Percentiles rank a stretch among this genome's conserved stretches.
Conservation (phyloP, 2,888 invertebrate species). For the Cepaea hortensis region DNA sequence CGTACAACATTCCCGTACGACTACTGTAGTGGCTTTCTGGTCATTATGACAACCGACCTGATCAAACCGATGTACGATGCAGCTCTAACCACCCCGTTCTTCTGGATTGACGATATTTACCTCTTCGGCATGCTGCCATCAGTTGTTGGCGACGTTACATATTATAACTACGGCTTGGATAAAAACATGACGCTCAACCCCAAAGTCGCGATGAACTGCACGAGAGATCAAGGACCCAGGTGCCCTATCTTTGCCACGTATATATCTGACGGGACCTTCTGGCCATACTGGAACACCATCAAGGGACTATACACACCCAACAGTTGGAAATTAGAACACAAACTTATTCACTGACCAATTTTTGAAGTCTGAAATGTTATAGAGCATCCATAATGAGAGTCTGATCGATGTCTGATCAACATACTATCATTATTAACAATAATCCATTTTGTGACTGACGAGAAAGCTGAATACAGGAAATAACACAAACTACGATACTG, state of each 20-base stretch:
- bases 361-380: not conserved
- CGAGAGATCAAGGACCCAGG: not conserved
- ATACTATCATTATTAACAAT: too few species aligned
- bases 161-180: slow-evolving; percentile 39
- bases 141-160: slow-evolving; percentile 44
- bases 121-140: slow-evolving; percentile 51
- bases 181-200: slow-evolving; percentile 33
- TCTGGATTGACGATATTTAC: slow-evolving; percentile 54
- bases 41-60: slow-evolving; percentile 48
- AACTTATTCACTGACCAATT: slow-evolving; percentile 16
- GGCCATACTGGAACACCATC: slow-evolving; percentile 33
- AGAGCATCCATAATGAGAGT: not conserved
- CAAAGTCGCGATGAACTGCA: slow-evolving; percentile 34
- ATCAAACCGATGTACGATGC: slow-evolving; percentile 43
- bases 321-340: slow-evolving; percentile 24
- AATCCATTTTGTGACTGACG: too few species aligned
- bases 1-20: slow-evolving; percentile 43
- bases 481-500: too few species aligned
- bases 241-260: slow-evolving; percentile 47
- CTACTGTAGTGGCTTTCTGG: slow-evolving; percentile 51
- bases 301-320: not conserved
- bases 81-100: slow-evolving; percentile 47
- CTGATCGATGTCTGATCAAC: too few species aligned
- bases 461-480: too few species aligned
- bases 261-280: not conserved